Evolutionary conservation across 2,888 invertebrate species (phyloP).

Genomic region (Melipona bicolor): DNA sequence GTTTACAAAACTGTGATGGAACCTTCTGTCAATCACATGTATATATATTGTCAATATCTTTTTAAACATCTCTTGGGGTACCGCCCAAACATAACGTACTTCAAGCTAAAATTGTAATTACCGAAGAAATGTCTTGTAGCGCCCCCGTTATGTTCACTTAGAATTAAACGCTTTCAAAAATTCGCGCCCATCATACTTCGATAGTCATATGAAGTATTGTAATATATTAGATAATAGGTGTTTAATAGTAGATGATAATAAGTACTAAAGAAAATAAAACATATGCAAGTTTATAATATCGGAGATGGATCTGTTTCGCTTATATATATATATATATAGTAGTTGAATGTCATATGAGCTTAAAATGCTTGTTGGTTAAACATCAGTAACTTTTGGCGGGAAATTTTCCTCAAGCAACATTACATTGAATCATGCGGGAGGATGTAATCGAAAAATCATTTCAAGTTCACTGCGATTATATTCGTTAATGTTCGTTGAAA

Average conservation of each 20-base stretch:
- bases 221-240: constrained; percentile 22
- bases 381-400: constrained; percentile 24
- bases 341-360: constrained; percentile 23
- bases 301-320: constrained; percentile 26
- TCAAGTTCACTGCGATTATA: constrained; percentile 5
- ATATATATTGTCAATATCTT: constrained; percentile 66
- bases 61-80: constrained; percentile 58
- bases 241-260: constrained; percentile 37
- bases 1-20: constrained; percentile 63
- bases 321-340: neutral
- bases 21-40: constrained; percentile 63
- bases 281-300: constrained; percentile 25
- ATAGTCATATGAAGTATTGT: constrained; percentile 20
- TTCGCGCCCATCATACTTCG: constrained; percentile 23
- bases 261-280: constrained; percentile 34
- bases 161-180: constrained; percentile 55
- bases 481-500: constrained; percentile 13
- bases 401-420: constrained; percentile 30
- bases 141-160: constrained; percentile 37
- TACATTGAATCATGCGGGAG: constrained; percentile 36
- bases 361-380: constrained; percentile 16
- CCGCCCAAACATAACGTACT: constrained; percentile 47
- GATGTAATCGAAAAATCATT: constrained; percentile 15
- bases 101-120: constrained; percentile 55
- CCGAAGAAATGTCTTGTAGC: constrained; percentile 46